These are phyloP conservation scores for Miltochrista miniata DNA, from an alignment of 2,888 invertebrate genomes.

Conservation along the genomic window DNA sequence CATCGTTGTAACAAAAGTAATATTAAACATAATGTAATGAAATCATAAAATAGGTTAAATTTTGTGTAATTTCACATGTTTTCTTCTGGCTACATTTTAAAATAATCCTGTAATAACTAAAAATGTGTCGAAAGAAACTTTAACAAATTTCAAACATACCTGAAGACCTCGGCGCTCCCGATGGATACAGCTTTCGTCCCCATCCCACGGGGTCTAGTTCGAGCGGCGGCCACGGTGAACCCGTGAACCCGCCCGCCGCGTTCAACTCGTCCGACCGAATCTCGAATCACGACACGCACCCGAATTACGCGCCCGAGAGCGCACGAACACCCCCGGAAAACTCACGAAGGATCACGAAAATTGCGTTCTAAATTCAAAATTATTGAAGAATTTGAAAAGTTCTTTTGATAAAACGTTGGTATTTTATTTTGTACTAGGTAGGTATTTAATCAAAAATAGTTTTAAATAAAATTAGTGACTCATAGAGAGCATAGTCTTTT, in stretches of 20 bases:
- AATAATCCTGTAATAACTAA: neutral
- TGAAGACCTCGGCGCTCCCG: slow-evolving; percentile 87
- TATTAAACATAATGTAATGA: too few species aligned
- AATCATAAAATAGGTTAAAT: too few species aligned
- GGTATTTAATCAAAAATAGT: neutral
- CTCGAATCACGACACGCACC: slow-evolving; percentile 77
- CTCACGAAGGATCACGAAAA: slow-evolving; percentile 47
- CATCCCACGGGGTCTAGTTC: slow-evolving; percentile 90
- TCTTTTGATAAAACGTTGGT: neutral
- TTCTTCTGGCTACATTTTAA: too few species aligned
- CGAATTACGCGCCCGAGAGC: slow-evolving; percentile 65
- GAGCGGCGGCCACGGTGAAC: slow-evolving; percentile 91
- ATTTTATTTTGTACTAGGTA: neutral
- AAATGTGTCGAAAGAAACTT: neutral
- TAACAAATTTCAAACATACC: slow-evolving; percentile 52
- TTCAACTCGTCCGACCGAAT: slow-evolving; percentile 91
- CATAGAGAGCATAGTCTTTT: slow-evolving; percentile 4
- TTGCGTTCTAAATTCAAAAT: slow-evolving; percentile 39
- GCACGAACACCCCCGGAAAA: slow-evolving; percentile 63
- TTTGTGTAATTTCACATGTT: too few species aligned
- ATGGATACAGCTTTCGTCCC: slow-evolving; percentile 91
- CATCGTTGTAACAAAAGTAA: too few species aligned
- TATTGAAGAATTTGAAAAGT: slow-evolving; percentile 19
- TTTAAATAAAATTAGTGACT: slow-evolving; percentile 5
- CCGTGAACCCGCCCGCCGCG: slow-evolving; percentile 89